Percentiles rank a stretch among this genome's conserved stretches.
Conservation (phyloP, 1,140 invertebrate genomes). For the Caenorhabditis tropicalis region DNA sequence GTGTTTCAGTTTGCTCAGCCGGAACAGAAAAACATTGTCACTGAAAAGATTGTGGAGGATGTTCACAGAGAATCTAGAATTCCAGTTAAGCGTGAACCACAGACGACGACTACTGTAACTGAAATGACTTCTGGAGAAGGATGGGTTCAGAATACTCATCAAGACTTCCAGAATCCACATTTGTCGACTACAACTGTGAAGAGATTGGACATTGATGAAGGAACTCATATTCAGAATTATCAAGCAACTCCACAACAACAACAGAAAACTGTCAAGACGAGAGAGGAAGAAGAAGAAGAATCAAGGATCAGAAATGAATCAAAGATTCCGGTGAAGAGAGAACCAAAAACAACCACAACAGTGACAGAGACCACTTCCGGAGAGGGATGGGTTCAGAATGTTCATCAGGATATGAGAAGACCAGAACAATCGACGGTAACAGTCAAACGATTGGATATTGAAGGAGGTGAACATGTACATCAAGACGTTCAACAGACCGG, state of each 20-base stretch:
- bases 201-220: slow-evolving; percentile 35
- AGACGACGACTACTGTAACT: slow-evolving; percentile 12
- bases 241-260: neutral
- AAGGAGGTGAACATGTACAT: slow-evolving; percentile 17
- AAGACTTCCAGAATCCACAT: slow-evolving; percentile 38
- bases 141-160: slow-evolving; percentile 47
- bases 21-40: slow-evolving; percentile 8
- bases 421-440: neutral
- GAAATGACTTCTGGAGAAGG: slow-evolving; percentile 51
- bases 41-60: slow-evolving; percentile 4
- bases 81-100: neutral
- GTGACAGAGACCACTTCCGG: slow-evolving; percentile 36
- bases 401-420: slow-evolving; percentile 42
- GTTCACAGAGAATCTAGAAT: slow-evolving; percentile 8
- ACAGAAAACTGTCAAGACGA: neutral
- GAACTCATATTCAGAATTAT: neutral
- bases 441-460: slow-evolving; percentile 28
- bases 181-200: neutral
- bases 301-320: neutral
- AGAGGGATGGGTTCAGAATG: slow-evolving; percentile 45
- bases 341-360: slow-evolving; percentile 29
- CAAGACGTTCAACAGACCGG: neutral
- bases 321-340: slow-evolving; percentile 29
- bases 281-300: neutral
- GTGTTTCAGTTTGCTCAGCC: slow-evolving; percentile 12